Evolutionary conservation across 2,888 invertebrate species (phyloP), one percentile per base, ranked within the genome.

Genomic region (Selenia dentaria): DNA sequence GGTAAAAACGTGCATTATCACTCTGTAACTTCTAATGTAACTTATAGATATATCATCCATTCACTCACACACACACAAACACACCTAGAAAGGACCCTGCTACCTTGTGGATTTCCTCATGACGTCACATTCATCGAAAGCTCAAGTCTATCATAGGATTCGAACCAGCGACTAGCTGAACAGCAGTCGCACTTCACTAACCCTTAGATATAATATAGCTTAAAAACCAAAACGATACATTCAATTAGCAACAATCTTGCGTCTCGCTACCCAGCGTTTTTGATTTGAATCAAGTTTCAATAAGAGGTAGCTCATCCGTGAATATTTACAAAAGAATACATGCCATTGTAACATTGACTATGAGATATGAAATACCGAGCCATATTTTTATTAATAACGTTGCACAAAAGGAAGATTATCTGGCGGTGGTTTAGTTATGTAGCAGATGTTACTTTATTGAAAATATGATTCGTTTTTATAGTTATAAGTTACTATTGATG

Each of bases 331-430:
- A 89, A 80, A 67, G 82, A 69, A 67, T 51, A 67, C 60, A 59
- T 59, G 64, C 79, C 73, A 80, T 90, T 89, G 90, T 87, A 74
- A 72, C 72, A 72, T 72, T 75, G 79, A 79, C 74, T 76, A 80
- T 70, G 76, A 74, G 68, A 84, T 82, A 82, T 83, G 76, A 70
- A 80, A 80, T 83, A 84, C 84, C 70, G 74, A 79, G 64, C 71
- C 82, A 89, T 88, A 89, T 90, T 89, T 88, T 90, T 90, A 89
- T 89, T 89, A 90, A 90, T 90, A 89, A 78, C 72, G 64, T 64
- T 58, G 59, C 77, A 89, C 89, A 90, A 90, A 78, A 68, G 83
- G 74, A 74, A 86, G 89, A 88, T 90, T 89, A 90, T 83, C 84
- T 81, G 73, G 71, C 73, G 64, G 79, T 74, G 79, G 81, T 79